Conservation (phyloP, 1,140 invertebrate genomes). For the Brachionus calyciflorus region DNA sequence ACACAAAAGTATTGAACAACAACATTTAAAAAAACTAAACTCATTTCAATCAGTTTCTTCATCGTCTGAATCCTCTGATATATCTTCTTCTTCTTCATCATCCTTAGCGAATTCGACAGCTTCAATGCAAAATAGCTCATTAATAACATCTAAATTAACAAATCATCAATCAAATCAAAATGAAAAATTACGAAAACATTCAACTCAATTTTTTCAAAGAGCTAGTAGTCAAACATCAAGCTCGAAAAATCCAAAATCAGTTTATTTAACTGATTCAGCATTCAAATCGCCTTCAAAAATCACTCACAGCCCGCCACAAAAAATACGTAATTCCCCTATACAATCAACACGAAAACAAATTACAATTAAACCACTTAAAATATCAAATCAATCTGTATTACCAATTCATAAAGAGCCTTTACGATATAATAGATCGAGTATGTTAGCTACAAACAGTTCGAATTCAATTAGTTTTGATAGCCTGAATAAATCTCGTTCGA, state of each 20-base stretch:
- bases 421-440: background rate
- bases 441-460: background rate
- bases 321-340: background rate
- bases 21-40: too few relatives aligned
- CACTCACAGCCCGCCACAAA: background rate
- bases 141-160: background rate
- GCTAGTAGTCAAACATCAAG: constrained; percentile 25
- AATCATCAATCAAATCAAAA: constrained; percentile 8
- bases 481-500: background rate
- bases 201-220: background rate
- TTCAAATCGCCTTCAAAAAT: too few relatives aligned
- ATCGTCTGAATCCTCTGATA: too few relatives aligned
- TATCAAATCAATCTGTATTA: background rate
- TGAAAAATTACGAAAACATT: constrained; percentile 16
- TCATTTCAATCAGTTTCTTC: too few relatives aligned
- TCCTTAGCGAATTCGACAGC: too few relatives aligned
- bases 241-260: background rate
- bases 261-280: too few relatives aligned
- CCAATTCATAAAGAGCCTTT: too few relatives aligned
- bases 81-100: too few relatives aligned
- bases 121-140: constrained; percentile 19
- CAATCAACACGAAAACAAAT: background rate
- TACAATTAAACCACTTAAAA: background rate
- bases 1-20: too few relatives aligned
- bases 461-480: constrained; percentile 2